Evolutionary conservation across 1,140 invertebrate genomes (phyloP).

Genomic region (Reticulitermes speratus): DNA sequence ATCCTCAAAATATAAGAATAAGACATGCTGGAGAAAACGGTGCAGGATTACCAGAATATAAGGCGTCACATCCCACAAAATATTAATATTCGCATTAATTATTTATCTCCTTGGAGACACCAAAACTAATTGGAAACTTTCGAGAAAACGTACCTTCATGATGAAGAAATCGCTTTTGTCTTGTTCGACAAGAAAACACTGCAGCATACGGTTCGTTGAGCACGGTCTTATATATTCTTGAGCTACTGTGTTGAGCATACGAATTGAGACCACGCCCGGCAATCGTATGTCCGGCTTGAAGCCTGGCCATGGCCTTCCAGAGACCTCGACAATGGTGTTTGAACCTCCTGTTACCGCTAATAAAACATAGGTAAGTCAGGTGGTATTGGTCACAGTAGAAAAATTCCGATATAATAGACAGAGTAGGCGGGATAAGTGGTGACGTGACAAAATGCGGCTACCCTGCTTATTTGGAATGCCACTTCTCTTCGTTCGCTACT

Average conservation of each 20-base stretch:
- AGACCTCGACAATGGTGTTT: background rate
- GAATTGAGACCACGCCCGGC: background rate
- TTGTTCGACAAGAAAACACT: background rate
- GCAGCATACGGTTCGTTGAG: background rate
- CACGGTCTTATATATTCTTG: background rate
- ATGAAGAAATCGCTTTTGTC: background rate
- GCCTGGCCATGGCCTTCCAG: background rate
- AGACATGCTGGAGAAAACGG: no score
- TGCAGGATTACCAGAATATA: no score
- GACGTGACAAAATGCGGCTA: background rate
- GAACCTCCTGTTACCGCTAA: background rate
- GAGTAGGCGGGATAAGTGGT: background rate
- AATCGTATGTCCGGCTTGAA: background rate
- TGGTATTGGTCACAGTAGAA: background rate
- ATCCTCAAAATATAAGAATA: no score
- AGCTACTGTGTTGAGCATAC: background rate
- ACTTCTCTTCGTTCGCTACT: background rate
- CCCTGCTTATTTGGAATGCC: background rate
- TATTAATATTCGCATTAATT: no score
- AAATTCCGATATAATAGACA: background rate
- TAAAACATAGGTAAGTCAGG: background rate
- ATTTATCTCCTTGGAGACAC: background rate
- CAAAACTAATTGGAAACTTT: background rate
- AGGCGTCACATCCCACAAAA: no score
- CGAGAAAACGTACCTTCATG: background rate